These are phyloP conservation scores for Dynastes grantii DNA, from an alignment of 2,888 invertebrate species.

Conservation along the genomic window DNA sequence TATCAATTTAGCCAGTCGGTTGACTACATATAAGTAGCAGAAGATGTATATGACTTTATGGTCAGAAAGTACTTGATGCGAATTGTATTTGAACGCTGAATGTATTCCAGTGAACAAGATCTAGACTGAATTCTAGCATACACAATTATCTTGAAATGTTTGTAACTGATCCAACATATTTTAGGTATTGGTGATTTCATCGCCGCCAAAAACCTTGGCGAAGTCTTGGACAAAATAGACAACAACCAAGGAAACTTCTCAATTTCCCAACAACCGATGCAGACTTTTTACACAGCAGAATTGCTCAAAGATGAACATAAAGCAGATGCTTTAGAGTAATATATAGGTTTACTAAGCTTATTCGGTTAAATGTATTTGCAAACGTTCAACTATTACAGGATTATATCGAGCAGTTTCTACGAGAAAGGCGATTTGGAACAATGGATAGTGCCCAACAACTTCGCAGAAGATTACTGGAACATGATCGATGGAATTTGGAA, in stretches of 20 bases:
- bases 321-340: conserved; percentile 80
- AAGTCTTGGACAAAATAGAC: conserved; percentile 78
- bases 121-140: no score
- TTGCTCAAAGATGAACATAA: conserved; percentile 78
- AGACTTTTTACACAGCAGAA: conserved; percentile 71
- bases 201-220: conserved; percentile 79
- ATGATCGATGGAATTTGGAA: conserved; percentile 82
- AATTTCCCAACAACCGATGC: no score
- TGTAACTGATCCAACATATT: conserved; percentile 50
- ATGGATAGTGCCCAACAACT: conserved; percentile 82
- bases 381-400: conserved; percentile 71
- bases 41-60: no score
- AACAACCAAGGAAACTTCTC: conserved; percentile 57
- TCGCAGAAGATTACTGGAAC: conserved; percentile 79
- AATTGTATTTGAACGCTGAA: no score
- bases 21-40: no score
- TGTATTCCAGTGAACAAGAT: no score
- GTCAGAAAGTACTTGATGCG: no score
- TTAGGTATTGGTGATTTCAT: conserved; percentile 86
- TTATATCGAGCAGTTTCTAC: conserved; percentile 89
- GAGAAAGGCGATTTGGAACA: conserved; percentile 89
- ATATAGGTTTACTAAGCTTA: background rate
- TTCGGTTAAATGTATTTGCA: no score
- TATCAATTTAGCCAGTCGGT: no score
- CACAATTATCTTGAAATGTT: no score